A percentile compares a stretch with the other conserved stretches of the same genome.
These are phyloP conservation scores for Ashinkailepas kermadecensis DNA, from an alignment of 2,888 invertebrate species.

Conservation along the genomic window DNA sequence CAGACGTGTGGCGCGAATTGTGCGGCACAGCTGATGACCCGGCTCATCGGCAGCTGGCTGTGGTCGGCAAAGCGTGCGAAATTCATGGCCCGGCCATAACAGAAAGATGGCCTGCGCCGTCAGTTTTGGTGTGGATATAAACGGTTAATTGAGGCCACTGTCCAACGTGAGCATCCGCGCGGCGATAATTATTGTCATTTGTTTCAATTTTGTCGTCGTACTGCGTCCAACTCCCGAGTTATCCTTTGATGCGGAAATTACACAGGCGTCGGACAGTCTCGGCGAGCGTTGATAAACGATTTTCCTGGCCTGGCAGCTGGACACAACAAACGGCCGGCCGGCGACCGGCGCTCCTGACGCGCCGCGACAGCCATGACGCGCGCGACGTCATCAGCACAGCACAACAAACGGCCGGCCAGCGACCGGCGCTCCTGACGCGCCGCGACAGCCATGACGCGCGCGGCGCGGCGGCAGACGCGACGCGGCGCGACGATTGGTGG, in stretches of 20 bases:
- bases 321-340: not conserved
- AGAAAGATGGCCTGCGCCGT: not conserved
- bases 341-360: not conserved
- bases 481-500: constrained; percentile 2
- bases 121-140: not conserved
- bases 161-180: not conserved
- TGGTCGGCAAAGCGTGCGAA: not conserved
- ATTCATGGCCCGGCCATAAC: not conserved
- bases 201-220: constrained; percentile 15
- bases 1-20: too few relatives aligned
- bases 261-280: not conserved
- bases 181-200: constrained; percentile 18
- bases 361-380: not conserved
- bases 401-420: not conserved
- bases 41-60: too few relatives aligned
- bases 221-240: not conserved
- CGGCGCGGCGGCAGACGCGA: not conserved
- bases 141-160: not conserved
- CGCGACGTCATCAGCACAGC: not conserved
- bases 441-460: not conserved
- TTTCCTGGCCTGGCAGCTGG: not conserved
- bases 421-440: not conserved
- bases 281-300: not conserved
- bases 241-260: constrained; percentile 9
- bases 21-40: too few relatives aligned